Evolutionary conservation across 2,113 vertebrate genomes (phyloP), one percentile per base, ranked within the genome.

Genomic region (Syngnathoides biaculeatus): DNA sequence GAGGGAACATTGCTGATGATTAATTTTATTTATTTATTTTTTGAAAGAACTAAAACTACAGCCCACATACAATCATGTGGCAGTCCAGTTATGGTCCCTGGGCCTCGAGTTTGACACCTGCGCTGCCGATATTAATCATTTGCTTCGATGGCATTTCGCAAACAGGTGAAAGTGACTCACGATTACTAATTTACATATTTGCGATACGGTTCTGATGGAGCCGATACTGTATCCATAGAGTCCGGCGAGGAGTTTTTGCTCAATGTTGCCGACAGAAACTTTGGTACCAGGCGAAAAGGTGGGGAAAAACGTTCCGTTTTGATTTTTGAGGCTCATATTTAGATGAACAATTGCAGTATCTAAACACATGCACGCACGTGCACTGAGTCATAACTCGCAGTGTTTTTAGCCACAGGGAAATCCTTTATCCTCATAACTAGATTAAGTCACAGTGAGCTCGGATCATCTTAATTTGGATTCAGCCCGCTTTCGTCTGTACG

Each of bases 341-440:
- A 68, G 67, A 77, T 68, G 55, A 78, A 60, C 42, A 63, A 19
- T 22, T 53, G 52, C 52, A 56, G 26, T 8, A 57, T 1, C 58
- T 11, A 63, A 52, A 50, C 38, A 59, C 58, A 45, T 55, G 60
- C 59, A 52, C 70, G 30, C 56, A 39, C 3, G 48, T 0, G 2
- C 64, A 64, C 63, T 73, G 79, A 84, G 55, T 87, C 79, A 84
- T 77, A 82, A 82, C 61, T 81, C 61, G 71, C 64, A 74, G 74
- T 87, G 83, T 88, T 88, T 88, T 75, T 86, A 73, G 87, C 84
- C 79, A 81, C 39, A 74, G 88, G 88, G 81, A 81, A 81, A 79
- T 81, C 78, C 77, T 89, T 88, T 88, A 88, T 86, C 83, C 86
- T 81, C 75, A 84, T 89, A 90, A 90, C 86, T 83, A 88, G 89